phyloP scores from a whole-genome alignment of 2,113 vertebrate species.

The Chelonoidis abingdonii region DNA sequence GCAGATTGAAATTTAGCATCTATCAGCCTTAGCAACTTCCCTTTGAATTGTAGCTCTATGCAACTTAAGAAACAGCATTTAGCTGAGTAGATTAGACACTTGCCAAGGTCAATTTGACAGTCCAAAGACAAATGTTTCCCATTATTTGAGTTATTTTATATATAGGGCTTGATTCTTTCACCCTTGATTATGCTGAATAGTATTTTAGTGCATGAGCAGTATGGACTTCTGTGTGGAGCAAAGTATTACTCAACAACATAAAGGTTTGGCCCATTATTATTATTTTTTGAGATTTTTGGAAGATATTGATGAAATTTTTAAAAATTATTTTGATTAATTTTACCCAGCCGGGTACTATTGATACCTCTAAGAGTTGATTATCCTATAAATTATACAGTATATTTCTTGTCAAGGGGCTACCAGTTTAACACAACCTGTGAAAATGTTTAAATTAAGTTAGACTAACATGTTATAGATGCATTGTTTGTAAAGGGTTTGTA shows the following conservation, averaged over 20 bases:
- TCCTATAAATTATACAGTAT: neutral
- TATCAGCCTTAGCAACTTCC: neutral
- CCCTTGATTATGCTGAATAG: neutral
- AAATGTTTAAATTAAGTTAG: neutral
- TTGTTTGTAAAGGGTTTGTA: conserved; percentile 26
- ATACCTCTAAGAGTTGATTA: neutral
- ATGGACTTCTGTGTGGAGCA: neutral
- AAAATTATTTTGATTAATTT: neutral
- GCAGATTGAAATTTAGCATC: neutral
- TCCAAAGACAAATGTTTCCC: neutral
- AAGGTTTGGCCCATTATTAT: neutral
- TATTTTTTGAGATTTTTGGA: neutral
- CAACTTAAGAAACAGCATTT: neutral
- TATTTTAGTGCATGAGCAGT: neutral
- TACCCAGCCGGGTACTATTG: neutral
- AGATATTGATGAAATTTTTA: neutral
- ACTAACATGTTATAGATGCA: neutral
- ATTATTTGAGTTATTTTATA: neutral
- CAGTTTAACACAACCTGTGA: neutral
- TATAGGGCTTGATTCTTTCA: neutral
- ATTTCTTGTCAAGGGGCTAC: neutral
- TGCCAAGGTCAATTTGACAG: neutral
- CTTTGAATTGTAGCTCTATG: too few species aligned
- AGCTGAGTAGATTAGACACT: neutral
- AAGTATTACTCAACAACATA: neutral